Evolutionary conservation across 2,113 vertebrate genomes (phyloP).

Genomic region (Polyodon spathula): DNA sequence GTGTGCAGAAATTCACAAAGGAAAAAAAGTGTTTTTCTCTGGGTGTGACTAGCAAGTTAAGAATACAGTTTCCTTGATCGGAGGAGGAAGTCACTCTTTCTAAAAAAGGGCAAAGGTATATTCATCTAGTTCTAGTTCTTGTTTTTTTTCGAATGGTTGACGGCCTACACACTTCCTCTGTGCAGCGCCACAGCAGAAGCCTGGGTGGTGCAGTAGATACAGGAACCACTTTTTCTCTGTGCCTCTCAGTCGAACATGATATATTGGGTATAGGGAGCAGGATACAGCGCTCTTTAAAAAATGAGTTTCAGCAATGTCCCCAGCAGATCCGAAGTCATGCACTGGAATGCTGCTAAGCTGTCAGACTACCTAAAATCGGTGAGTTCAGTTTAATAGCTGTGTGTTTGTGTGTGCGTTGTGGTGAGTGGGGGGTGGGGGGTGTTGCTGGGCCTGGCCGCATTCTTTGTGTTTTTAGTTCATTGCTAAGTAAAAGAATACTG

Average conservation of each 20-base stretch:
- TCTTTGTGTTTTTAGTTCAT: no score
- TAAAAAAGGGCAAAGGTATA: not conserved
- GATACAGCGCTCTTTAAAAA: not conserved
- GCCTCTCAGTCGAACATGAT: not conserved
- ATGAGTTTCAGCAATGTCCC: slow-evolving; percentile 57
- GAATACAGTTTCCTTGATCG: not conserved
- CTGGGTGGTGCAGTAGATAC: not conserved
- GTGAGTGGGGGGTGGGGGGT: no score
- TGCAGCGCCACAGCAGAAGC: not conserved
- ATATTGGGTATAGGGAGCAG: not conserved
- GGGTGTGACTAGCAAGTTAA: not conserved
- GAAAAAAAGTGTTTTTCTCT: not conserved
- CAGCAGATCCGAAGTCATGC: slow-evolving; percentile 53
- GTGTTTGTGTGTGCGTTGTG: no score
- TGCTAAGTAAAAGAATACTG: no score
- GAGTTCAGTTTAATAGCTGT: no score
- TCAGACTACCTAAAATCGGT: slow-evolving; percentile 63
- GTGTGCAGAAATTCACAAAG: no score
- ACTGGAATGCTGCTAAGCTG: slow-evolving; percentile 48
- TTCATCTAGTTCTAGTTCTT: no score
- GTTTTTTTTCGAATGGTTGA: not conserved
- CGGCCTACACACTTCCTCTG: slow-evolving; percentile 1
- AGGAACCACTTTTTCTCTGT: not conserved
- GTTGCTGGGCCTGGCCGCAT: no score
- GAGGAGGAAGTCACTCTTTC: not conserved